Conservation (phyloP, 1,140 invertebrate species). For the Heliconius eleuchia region DNA sequence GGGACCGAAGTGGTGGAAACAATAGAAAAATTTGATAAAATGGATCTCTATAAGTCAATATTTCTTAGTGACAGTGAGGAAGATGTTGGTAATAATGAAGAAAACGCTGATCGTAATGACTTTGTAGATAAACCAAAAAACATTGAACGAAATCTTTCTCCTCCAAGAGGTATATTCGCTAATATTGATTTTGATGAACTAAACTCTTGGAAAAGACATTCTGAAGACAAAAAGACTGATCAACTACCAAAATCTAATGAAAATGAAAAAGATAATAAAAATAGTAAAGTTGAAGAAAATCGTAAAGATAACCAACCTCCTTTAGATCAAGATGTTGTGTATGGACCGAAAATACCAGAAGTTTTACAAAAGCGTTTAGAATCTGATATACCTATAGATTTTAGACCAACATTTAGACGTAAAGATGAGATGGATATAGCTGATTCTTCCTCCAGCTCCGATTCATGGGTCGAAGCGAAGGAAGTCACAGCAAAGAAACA, state of each 20-base stretch:
- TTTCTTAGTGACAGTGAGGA: conserved; percentile 85
- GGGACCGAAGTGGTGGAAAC: conserved; percentile 61
- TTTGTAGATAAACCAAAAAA: conserved; percentile 62
- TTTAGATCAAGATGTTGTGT: conserved; percentile 57
- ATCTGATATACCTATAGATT: conserved; percentile 22
- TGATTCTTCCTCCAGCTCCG: conserved; percentile 61
- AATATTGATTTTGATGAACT: conserved; percentile 86
- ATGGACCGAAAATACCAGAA: conserved; percentile 83
- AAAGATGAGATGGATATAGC: conserved; percentile 49
- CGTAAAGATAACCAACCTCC: conserved; percentile 26
- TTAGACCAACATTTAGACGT: conserved; percentile 53
- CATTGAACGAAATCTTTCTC: conserved; percentile 84
- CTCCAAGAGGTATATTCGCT: conserved; percentile 88
- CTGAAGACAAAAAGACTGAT: conserved; percentile 43
- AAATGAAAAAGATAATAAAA: conserved; percentile 33
- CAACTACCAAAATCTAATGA: conserved; percentile 36
- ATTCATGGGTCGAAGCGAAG: conserved; percentile 75
- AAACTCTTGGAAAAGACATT: conserved; percentile 72
- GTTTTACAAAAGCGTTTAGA: conserved; percentile 61
- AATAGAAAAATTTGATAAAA: conserved; percentile 83
- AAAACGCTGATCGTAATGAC: conserved; percentile 42
- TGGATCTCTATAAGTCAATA: conserved; percentile 85
- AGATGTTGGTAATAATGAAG: conserved; percentile 61
- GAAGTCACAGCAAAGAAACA: conserved; percentile 57
- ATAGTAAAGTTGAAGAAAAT: conserved; percentile 30